phyloP scores from a whole-genome alignment of 2,113 vertebrate species.

The Alces alces region DNA sequence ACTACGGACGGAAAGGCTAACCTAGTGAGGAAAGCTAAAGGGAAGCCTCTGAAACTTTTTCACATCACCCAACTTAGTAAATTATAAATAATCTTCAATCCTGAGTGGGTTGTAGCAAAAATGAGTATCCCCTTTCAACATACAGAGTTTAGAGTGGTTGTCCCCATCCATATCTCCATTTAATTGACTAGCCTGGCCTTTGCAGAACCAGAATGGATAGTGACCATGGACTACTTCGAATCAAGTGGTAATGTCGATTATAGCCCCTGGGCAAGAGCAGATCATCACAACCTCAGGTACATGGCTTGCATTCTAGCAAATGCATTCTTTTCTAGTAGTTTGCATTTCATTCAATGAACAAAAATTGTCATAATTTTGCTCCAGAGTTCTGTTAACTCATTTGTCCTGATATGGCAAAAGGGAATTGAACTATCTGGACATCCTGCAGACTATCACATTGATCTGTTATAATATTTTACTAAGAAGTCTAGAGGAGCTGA shows the following conservation, averaged over 20 bases:
- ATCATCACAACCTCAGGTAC: background rate
- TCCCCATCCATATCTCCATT: background rate
- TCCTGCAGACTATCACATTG: background rate
- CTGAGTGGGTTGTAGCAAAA: background rate
- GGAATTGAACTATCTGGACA: background rate
- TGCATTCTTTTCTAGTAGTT: background rate
- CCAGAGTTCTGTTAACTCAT: constrained; percentile 5
- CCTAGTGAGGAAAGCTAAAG: background rate
- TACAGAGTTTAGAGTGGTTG: background rate
- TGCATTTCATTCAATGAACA: background rate
- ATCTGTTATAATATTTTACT: background rate
- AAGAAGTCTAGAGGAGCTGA: background rate
- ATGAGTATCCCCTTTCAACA: background rate
- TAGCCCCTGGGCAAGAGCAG: background rate
- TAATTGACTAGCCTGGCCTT: background rate
- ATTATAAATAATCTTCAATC: background rate
- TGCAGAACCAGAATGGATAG: background rate
- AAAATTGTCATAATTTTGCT: background rate
- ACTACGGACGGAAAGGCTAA: background rate
- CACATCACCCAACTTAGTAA: background rate
- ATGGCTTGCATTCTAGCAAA: background rate
- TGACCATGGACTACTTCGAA: background rate
- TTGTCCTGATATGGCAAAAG: background rate
- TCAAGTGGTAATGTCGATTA: background rate
- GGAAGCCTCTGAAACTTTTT: background rate